Evolutionary conservation across 1,140 invertebrate genomes (phyloP).

Genomic region (Calosoma granatense): DNA sequence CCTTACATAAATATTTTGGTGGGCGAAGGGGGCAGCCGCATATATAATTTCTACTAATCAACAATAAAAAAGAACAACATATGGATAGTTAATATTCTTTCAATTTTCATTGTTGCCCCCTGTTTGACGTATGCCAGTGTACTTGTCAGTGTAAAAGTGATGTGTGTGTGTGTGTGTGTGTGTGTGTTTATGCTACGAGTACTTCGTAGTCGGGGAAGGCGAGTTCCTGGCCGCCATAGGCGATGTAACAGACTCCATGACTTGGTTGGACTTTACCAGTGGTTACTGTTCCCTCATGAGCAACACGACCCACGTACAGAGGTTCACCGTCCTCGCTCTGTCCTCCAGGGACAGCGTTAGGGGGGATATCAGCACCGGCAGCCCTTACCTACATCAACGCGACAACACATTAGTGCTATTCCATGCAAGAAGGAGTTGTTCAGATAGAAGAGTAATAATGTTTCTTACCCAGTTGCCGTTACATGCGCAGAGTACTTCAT

Average conservation of each 20-base stretch:
- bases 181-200: constrained; percentile 43
- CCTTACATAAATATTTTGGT: neutral
- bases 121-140: neutral
- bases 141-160: neutral
- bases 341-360: constrained; percentile 60
- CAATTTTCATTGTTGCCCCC: neutral
- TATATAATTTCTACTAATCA: neutral
- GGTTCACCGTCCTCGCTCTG: constrained; percentile 64
- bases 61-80: too few species aligned
- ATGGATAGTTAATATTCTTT: too few species aligned
- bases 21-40: neutral
- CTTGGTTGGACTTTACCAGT: constrained; percentile 65
- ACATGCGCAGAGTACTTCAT: constrained; percentile 49
- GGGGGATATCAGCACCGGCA: constrained; percentile 52
- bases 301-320: constrained; percentile 55
- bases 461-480: constrained; percentile 29
- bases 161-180: neutral
- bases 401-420: too few species aligned
- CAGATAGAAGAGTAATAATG: constrained; percentile 46
- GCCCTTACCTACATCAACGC: constrained; percentile 41
- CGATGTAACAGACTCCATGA: constrained; percentile 60
- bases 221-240: constrained; percentile 58
- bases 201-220: constrained; percentile 67
- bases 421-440: too few species aligned
- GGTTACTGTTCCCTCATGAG: constrained; percentile 54